A percentile compares a stretch with the other conserved stretches of the same genome.
Evolutionary conservation across 2,797 vertebrate species (phyloP).

Genomic region (Xenentodon cancila): DNA sequence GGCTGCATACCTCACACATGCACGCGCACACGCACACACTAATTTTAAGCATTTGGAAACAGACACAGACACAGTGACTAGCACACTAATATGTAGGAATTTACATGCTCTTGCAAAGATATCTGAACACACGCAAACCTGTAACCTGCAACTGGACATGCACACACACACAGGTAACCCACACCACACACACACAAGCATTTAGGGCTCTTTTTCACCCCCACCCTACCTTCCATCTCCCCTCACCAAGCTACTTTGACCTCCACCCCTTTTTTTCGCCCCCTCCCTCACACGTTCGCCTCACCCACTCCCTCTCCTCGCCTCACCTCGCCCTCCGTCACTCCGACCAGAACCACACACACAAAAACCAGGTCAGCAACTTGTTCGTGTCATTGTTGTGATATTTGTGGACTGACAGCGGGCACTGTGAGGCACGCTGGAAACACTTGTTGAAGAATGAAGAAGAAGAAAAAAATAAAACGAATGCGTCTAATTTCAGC

Average conservation of each 20-base stretch:
- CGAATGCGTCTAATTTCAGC: constrained; percentile 46
- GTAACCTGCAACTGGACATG: constrained; percentile 16
- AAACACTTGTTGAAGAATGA: constrained; percentile 46
- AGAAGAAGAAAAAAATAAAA: constrained; percentile 27
- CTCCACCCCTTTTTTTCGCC: constrained; percentile 18
- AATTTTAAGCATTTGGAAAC: too few relatives aligned
- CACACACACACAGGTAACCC: too few relatives aligned
- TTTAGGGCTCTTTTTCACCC: constrained; percentile 40
- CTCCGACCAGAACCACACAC: constrained; percentile 66
- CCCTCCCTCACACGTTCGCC: constrained; percentile 14
- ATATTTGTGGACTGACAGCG: constrained; percentile 48
- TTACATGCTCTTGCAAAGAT: constrained; percentile 1
- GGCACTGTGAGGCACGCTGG: constrained; percentile 7
- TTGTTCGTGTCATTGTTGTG: constrained; percentile 74
- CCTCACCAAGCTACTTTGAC: constrained; percentile 26
- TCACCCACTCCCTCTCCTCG: constrained; percentile 22
- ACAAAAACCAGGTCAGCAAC: constrained; percentile 78
- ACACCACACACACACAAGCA: constrained; percentile 7
- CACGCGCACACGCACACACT: background rate
- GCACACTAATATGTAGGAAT: constrained; percentile 10
- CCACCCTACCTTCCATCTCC: constrained; percentile 5
- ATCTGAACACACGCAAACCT: constrained; percentile 11
- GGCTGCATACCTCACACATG: constrained; percentile 4
- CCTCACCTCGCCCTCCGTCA: constrained; percentile 45
- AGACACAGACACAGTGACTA: too few relatives aligned